phyloP scores from a whole-genome alignment of 2,888 invertebrate species.

The Mesorhabditis sp. region DNA sequence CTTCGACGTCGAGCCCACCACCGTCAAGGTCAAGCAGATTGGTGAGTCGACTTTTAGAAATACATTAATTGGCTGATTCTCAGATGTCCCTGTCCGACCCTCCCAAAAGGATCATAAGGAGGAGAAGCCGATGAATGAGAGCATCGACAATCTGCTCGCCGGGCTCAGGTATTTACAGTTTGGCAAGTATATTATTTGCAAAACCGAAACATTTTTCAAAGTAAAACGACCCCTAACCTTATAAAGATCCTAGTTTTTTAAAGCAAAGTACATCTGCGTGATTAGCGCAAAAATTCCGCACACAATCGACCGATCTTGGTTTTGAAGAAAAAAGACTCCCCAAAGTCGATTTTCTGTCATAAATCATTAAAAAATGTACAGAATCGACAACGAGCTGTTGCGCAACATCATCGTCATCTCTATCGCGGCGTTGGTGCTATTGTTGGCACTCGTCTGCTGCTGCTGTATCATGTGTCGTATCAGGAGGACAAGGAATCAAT shows the following conservation, averaged over 20 bases:
- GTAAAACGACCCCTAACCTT: no score
- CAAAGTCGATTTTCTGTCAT: not conserved
- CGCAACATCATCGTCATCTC: slow-evolving; percentile 22
- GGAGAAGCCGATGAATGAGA: slow-evolving; percentile 7
- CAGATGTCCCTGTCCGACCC: no score
- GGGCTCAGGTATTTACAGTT: not conserved
- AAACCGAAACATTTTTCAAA: no score
- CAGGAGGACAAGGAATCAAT: slow-evolving; percentile 22
- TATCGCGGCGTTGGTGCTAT: slow-evolving; percentile 16
- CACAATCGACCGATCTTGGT: not conserved
- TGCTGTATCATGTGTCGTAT: slow-evolving; percentile 29
- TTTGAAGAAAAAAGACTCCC: not conserved
- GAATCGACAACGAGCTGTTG: slow-evolving; percentile 19
- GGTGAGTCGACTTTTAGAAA: slow-evolving; percentile 15
- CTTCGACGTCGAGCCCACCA: slow-evolving; percentile 39
- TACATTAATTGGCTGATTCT: not conserved
- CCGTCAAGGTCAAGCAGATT: slow-evolving; percentile 32
- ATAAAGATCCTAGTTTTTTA: not conserved
- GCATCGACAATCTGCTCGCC: not conserved
- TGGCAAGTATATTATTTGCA: not conserved
- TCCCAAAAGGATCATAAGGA: not conserved
- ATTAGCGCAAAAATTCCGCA: not conserved
- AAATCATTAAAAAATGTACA: not conserved
- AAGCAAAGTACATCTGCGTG: not conserved
- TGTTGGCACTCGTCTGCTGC: slow-evolving; percentile 19